phyloP scores from a whole-genome alignment of 2,888 invertebrate species.

The Pyrocoelia pectoralis region DNA sequence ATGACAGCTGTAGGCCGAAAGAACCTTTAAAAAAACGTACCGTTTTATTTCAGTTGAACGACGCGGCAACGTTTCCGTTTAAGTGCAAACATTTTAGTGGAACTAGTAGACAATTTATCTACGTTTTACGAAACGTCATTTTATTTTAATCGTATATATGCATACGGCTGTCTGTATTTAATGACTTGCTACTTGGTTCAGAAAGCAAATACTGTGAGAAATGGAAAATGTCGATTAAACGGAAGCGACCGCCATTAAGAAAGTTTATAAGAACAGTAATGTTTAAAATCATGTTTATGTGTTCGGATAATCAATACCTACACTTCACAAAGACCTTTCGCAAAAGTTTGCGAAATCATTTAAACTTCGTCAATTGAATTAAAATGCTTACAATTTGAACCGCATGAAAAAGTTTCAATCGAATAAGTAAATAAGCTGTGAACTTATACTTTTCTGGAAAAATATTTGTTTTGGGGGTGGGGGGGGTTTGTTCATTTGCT shows the following conservation, averaged over 20 bases:
- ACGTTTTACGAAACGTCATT: no score
- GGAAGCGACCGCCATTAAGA: background rate
- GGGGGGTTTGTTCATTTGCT: slow-evolving; percentile 24
- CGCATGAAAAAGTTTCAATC: slow-evolving; percentile 13
- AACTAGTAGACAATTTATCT: no score
- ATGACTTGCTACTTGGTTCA: no score
- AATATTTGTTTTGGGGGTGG: slow-evolving; percentile 29
- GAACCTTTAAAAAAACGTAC: no score
- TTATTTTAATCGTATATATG: no score
- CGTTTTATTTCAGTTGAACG: no score
- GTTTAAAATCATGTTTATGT: background rate
- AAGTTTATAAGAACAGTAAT: background rate
- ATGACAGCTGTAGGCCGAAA: no score
- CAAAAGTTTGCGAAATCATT: background rate
- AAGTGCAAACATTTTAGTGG: no score
- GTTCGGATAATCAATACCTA: background rate
- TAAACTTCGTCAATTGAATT: slow-evolving; percentile 1
- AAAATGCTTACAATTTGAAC: slow-evolving; percentile 1
- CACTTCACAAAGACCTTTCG: background rate
- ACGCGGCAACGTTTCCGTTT: no score
- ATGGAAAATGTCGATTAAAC: no score
- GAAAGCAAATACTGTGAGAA: no score
- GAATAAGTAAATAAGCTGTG: slow-evolving; percentile 11
- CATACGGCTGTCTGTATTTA: no score
- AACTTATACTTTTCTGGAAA: slow-evolving; percentile 7